A percentile compares a stretch with the other conserved stretches of the same genome.
Conservation (phyloP, 37 sponge, comb jelly and placozoan species). For the Hexactinellida sp. region DNA sequence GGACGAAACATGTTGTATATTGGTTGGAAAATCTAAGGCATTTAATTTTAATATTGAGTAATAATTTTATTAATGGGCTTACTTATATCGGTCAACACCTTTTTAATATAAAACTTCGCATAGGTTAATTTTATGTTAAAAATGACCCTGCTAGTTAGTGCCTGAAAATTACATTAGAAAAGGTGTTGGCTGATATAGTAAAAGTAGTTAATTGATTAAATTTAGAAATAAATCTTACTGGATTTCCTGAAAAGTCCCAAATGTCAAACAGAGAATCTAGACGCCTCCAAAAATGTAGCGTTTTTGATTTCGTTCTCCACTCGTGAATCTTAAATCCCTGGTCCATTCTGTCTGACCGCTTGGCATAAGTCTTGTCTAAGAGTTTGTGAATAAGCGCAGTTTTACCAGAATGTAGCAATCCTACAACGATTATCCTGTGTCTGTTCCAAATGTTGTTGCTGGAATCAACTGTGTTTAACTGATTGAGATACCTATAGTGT, state of each 20-base stretch:
- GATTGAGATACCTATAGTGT: not conserved
- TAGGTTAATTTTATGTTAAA: not conserved
- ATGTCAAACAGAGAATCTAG: not conserved
- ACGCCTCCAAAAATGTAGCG: not conserved
- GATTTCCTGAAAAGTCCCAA: conserved; percentile 12
- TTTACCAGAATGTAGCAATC: not conserved
- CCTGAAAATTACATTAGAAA: too few relatives aligned
- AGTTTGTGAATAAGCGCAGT: not conserved
- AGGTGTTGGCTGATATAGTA: too few relatives aligned
- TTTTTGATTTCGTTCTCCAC: not conserved
- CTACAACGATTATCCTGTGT: not conserved
- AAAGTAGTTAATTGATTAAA: too few relatives aligned
- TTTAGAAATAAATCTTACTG: too few relatives aligned
- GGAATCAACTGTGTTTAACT: not conserved
- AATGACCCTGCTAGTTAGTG: not conserved
- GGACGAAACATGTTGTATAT: not conserved
- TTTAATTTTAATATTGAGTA: not conserved
- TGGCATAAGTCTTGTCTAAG: not conserved
- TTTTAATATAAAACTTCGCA: too few relatives aligned
- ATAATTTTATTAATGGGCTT: not conserved
- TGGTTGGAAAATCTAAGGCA: not conserved
- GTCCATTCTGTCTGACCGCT: not conserved
- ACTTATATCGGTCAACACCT: too few relatives aligned
- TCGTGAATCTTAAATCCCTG: not conserved
- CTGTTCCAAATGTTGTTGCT: conserved; percentile 9